These are phyloP conservation scores for Neodiprion pinetum DNA, from an alignment of 1,140 invertebrate genomes.

Conservation along the genomic window DNA sequence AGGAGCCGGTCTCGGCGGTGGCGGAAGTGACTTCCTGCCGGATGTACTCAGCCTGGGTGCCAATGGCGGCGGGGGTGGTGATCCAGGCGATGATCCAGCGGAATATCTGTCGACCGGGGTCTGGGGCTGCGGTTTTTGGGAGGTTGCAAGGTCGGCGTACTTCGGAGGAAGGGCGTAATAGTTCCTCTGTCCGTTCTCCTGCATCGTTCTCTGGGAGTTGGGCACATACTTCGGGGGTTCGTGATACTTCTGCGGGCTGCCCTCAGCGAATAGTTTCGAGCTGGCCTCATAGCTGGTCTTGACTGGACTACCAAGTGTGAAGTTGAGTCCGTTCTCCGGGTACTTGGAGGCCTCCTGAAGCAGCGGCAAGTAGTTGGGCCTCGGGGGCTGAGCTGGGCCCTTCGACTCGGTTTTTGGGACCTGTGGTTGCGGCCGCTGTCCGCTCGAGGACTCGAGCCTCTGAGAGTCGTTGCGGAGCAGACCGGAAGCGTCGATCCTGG, in stretches of 20 bases:
- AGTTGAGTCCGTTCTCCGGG: conserved; percentile 30
- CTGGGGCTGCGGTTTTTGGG: conserved; percentile 43
- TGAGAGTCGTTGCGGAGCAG: conserved; percentile 38
- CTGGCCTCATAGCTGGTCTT: conserved; percentile 47
- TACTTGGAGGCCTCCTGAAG: conserved; percentile 34
- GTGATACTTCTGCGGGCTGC: conserved; percentile 46
- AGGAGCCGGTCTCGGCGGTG: conserved; percentile 56
- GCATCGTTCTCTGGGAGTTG: conserved; percentile 38
- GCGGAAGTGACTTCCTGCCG: conserved; percentile 52
- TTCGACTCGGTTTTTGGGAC: conserved; percentile 39
- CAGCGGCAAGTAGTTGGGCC: conserved; percentile 38
- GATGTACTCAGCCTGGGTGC: conserved; percentile 52
- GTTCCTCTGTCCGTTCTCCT: conserved; percentile 30
- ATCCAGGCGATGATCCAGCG: conserved; percentile 33
- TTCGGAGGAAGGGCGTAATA: conserved; percentile 47
- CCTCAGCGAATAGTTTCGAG: conserved; percentile 41
- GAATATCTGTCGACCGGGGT: conserved; percentile 37
- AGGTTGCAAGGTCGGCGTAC: conserved; percentile 40
- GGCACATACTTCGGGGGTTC: conserved; percentile 47
- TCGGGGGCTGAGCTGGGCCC: conserved; percentile 22
- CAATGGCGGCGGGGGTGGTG: conserved; percentile 51
- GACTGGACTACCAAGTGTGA: conserved; percentile 37
- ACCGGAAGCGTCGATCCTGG: conserved; percentile 38
- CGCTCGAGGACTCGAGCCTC: conserved; percentile 40
- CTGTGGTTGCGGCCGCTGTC: conserved; percentile 56